Conservation (phyloP, 2,113 vertebrate genomes). For the Brevimyrus niger region DNA sequence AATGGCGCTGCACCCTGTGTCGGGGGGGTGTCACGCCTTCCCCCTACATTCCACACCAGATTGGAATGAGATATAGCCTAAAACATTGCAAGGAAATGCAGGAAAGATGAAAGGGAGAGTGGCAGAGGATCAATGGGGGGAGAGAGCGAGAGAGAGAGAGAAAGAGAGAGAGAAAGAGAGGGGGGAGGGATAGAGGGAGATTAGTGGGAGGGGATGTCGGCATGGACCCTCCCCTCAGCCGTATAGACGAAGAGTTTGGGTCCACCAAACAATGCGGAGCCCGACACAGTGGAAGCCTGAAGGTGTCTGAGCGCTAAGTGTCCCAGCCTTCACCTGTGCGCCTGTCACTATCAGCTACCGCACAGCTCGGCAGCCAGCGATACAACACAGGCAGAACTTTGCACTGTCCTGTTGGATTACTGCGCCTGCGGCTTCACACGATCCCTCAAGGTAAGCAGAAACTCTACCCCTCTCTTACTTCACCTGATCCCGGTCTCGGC, state of each 20-base stretch:
- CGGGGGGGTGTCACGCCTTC: not conserved
- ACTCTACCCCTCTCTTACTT: not conserved
- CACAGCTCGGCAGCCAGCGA: not conserved
- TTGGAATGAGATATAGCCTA: not conserved
- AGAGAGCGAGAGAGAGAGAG: not conserved
- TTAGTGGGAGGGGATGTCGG: not conserved
- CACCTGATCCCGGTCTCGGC: not conserved
- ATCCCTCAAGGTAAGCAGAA: constrained; percentile 28
- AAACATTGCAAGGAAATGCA: not conserved
- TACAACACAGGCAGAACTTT: not conserved
- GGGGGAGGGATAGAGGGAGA: not conserved
- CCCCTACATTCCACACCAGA: not conserved
- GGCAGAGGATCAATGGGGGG: not conserved
- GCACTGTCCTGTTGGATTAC: constrained; percentile 21
- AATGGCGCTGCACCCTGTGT: not conserved
- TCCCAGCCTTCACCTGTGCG: not conserved
- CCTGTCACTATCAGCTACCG: not conserved
- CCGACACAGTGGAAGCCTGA: not conserved
- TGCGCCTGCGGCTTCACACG: not conserved
- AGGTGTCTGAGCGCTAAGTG: not conserved
- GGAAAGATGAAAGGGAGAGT: not conserved
- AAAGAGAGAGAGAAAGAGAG: constrained; percentile 11
- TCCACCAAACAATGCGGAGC: constrained; percentile 18
- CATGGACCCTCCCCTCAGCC: constrained; percentile 1
- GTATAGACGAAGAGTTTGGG: constrained; percentile 26